Conservation (phyloP, 2,888 invertebrate genomes). For the Pinctada fucata region DNA sequence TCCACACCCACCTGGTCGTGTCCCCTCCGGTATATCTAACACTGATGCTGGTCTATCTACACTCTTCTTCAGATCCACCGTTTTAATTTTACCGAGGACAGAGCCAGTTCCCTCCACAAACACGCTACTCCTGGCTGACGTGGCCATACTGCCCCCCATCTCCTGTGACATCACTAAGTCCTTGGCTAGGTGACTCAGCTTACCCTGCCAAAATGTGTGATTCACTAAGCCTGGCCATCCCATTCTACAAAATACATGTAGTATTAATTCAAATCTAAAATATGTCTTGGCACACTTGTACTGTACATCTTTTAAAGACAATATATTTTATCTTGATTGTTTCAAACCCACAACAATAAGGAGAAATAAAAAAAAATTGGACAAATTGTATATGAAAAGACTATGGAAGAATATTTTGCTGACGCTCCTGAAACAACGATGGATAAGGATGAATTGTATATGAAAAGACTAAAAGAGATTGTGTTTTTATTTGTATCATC, state of each 20-base stretch:
- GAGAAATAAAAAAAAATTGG: too few species aligned
- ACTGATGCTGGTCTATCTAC: slow-evolving; percentile 57
- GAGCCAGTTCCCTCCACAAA: slow-evolving; percentile 67
- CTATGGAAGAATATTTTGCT: too few species aligned
- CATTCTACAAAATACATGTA: slow-evolving; percentile 57
- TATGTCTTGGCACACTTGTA: too few species aligned
- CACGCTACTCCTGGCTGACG: slow-evolving; percentile 61
- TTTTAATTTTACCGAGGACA: slow-evolving; percentile 65
- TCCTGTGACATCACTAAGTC: slow-evolving; percentile 64
- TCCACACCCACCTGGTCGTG: slow-evolving; percentile 55
- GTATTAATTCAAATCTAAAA: too few species aligned
- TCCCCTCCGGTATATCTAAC: slow-evolving; percentile 53
- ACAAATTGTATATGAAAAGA: background rate
- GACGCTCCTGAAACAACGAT: too few species aligned
- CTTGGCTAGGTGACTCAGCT: slow-evolving; percentile 69
- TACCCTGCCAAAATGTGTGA: slow-evolving; percentile 76
- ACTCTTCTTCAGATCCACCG: slow-evolving; percentile 59
- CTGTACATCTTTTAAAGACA: too few species aligned
- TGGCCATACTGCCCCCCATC: slow-evolving; percentile 54
- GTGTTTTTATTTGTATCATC: too few species aligned
- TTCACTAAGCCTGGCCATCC: slow-evolving; percentile 74
- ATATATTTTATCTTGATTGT: too few species aligned
- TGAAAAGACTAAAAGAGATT: too few species aligned
- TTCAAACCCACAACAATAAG: too few species aligned
- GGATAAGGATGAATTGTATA: too few species aligned